Evolutionary conservation across 37 sponge, comb jelly and placozoan species (phyloP).

Genomic region (Oscarella lobularis): DNA sequence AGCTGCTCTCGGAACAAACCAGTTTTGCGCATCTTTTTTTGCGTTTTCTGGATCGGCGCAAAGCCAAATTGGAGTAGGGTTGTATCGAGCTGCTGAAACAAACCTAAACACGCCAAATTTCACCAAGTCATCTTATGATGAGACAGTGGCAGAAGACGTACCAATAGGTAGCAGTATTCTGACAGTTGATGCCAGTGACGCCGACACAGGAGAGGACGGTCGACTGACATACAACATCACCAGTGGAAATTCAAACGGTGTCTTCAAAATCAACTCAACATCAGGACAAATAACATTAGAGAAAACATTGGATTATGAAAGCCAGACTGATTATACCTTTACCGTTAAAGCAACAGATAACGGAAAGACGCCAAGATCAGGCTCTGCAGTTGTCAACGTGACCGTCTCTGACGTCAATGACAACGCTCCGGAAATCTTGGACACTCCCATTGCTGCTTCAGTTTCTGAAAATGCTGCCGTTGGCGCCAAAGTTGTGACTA

Average conservation of each 20-base stretch:
- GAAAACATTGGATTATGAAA: background rate
- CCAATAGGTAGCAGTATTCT: background rate
- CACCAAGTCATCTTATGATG: background rate
- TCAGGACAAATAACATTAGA: background rate
- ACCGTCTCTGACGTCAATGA: background rate
- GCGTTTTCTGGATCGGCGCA: background rate
- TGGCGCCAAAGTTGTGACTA: background rate
- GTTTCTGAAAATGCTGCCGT: background rate
- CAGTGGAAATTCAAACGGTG: background rate
- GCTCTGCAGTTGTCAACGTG: background rate
- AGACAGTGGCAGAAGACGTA: background rate
- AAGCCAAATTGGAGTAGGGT: background rate
- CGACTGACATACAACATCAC: conserved; percentile 19
- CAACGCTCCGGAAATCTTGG: background rate
- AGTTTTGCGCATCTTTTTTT: background rate
- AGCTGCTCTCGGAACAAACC: background rate
- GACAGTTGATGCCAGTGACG: background rate
- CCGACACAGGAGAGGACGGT: conserved; percentile 49
- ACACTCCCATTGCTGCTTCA: background rate
- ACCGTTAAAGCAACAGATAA: background rate
- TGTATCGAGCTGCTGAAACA: background rate
- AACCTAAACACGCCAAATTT: background rate
- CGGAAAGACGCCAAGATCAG: background rate
- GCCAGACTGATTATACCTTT: background rate
- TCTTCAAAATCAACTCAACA: background rate